These are phyloP conservation scores for Meda fulgida DNA, from an alignment of 2,797 vertebrate species.

Conservation along the genomic window DNA sequence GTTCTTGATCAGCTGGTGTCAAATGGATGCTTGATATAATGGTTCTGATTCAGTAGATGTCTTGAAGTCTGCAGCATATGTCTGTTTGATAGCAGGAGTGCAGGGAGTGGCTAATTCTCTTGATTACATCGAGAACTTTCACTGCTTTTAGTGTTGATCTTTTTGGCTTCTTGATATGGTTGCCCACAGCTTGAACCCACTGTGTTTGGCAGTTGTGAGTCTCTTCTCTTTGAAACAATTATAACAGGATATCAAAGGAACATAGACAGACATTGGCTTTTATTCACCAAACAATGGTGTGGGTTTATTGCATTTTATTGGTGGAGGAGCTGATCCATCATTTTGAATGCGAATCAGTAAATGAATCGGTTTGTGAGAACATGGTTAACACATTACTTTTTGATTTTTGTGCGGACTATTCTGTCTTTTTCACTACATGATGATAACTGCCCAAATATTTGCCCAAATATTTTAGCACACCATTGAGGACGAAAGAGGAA, in stretches of 20 bases:
- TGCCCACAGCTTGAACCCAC: slow-evolving; percentile 60
- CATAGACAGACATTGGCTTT: slow-evolving; percentile 77
- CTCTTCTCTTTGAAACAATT: slow-evolving; percentile 66
- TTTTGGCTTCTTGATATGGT: slow-evolving; percentile 50
- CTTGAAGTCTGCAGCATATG: slow-evolving; percentile 12
- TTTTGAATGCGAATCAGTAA: slow-evolving; percentile 80
- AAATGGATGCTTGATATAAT: slow-evolving; percentile 19
- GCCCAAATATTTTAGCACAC: slow-evolving; percentile 13
- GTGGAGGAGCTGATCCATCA: slow-evolving; percentile 76
- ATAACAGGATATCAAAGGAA: slow-evolving; percentile 73
- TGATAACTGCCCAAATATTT: slow-evolving; percentile 48
- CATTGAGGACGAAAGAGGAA: background rate
- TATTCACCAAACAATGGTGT: slow-evolving; percentile 78
- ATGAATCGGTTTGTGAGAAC: slow-evolving; percentile 79
- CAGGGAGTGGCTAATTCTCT: slow-evolving; percentile 22
- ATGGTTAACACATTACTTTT: slow-evolving; percentile 71
- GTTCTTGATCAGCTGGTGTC: background rate
- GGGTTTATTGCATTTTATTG: slow-evolving; percentile 78
- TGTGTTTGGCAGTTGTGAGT: slow-evolving; percentile 40
- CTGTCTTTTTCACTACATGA: slow-evolving; percentile 59
- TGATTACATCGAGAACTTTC: slow-evolving; percentile 41
- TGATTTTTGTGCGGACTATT: slow-evolving; percentile 47
- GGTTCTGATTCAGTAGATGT: background rate
- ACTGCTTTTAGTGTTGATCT: slow-evolving; percentile 53
- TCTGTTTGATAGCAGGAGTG: slow-evolving; percentile 27